Base-by-base conservation (phyloP, 2,113 vertebrate genomes). In the Lota lota region DNA sequence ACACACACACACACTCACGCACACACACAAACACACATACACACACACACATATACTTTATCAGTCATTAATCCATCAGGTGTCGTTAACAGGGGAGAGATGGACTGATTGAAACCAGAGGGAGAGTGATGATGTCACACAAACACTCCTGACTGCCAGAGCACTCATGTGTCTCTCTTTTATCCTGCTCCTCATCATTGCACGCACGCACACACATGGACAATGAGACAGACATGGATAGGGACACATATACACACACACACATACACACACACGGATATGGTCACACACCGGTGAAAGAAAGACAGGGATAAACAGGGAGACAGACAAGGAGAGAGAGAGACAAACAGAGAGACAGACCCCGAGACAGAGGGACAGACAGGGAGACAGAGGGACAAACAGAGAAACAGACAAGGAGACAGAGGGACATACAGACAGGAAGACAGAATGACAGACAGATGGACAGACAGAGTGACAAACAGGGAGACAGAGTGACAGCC, bases 41-140 rank as follows among this genome's bases (percentile, higher is more conserved):
- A 70, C 66, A 70, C 60, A 72, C 53, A 70, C 68, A 64, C 28
- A 53, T 64, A 67, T 57, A 50, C 75, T 86, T 81, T 87, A 91
- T 90, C 85, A 87, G 87, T 84, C 84, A 88, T 90, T 91, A 89
- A 90, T 91, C 81, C 76, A 90, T 92, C 89, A 89, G 86, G 82
- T 89, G 85, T 88, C 84, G 85, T 88, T 89, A 90, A 75, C 73
- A 68, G 75, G 63, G 81, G 40, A 70, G 80, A 78, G 87, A 87
- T 83, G 76, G 82, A 60, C 77, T 91, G 88, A 91, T 92, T 91
- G 88, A 66, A 91, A 90, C 82, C 90, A 90, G 90, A 91, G 68
- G 87, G 79, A 85, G 77, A 85, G 74, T 80, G 78, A 88, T 92
- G 91, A 92, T 89, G 88, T 92, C 88, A 91, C 80, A 73, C 76